phyloP scores from a whole-genome alignment of 2,888 invertebrate genomes.

The Noctua comes region DNA sequence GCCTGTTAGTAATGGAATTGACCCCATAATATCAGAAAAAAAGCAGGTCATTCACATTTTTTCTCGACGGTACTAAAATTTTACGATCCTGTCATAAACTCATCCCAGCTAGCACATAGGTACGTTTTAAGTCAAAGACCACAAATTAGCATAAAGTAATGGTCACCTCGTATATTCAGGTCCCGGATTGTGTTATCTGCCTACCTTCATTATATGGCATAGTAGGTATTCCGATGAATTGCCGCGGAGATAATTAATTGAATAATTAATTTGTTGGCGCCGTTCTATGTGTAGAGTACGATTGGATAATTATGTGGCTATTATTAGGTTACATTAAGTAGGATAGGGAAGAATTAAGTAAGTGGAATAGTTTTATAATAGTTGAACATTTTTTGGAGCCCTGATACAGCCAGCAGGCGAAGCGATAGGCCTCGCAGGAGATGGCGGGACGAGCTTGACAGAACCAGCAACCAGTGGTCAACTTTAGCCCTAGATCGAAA shows the following conservation, averaged over 20 bases:
- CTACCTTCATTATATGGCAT: constrained; percentile 35
- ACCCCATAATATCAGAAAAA: background rate
- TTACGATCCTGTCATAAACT: constrained; percentile 29
- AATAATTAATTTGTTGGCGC: constrained; percentile 44
- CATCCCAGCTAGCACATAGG: constrained; percentile 15
- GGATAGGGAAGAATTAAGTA: too few relatives aligned
- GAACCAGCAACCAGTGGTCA: too few relatives aligned
- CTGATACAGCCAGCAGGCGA: too few relatives aligned
- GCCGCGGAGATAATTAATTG: constrained; percentile 35
- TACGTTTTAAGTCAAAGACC: constrained; percentile 36
- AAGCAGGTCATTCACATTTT: constrained; percentile 3
- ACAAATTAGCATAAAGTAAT: constrained; percentile 54
- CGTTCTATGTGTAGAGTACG: background rate
- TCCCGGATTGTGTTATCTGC: constrained; percentile 44
- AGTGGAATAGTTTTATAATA: background rate
- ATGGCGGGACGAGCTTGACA: too few relatives aligned
- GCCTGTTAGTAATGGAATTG: background rate
- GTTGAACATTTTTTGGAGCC: too few relatives aligned
- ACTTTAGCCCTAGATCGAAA: too few relatives aligned
- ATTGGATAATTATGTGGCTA: constrained; percentile 5
- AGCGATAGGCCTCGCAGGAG: too few relatives aligned
- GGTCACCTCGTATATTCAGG: constrained; percentile 47
- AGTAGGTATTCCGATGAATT: constrained; percentile 35
- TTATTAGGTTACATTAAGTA: background rate
- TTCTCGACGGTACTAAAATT: constrained; percentile 22